Evolutionary conservation across 2,888 invertebrate genomes (phyloP).

Genomic region (Lithophane semibrunnea): DNA sequence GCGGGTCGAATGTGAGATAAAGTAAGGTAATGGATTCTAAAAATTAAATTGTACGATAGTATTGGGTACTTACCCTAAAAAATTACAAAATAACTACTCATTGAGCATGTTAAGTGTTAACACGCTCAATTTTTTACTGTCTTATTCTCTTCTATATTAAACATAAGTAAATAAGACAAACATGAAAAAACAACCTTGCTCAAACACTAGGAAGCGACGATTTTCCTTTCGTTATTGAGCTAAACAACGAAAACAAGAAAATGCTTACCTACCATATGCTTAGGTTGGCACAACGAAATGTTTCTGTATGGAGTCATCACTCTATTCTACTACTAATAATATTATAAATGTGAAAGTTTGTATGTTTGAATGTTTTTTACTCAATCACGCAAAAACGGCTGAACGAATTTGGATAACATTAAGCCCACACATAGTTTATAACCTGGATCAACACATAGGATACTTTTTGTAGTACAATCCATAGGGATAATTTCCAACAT

Average conservation of each 20-base stretch:
- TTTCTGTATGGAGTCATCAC: background rate
- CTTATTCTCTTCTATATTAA: background rate
- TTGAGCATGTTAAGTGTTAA: background rate
- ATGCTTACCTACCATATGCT: conserved; percentile 11
- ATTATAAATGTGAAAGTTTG: too few relatives aligned
- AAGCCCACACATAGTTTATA: too few relatives aligned
- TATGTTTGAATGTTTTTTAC: too few relatives aligned
- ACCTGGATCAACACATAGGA: too few relatives aligned
- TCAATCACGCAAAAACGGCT: too few relatives aligned
- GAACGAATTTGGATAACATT: too few relatives aligned
- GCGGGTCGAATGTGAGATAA: conserved; percentile 25
- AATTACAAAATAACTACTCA: too few relatives aligned
- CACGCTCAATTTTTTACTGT: background rate
- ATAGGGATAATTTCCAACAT: too few relatives aligned
- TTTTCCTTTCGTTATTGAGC: background rate
- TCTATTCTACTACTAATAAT: background rate
- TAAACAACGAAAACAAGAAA: conserved; percentile 25
- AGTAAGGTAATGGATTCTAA: conserved; percentile 8
- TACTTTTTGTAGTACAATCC: too few relatives aligned
- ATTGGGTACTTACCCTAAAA: background rate
- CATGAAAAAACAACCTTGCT: background rate
- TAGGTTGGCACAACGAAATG: conserved; percentile 9
- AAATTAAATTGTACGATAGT: conserved; percentile 24
- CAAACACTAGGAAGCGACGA: conserved; percentile 2
- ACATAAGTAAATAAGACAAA: conserved; percentile 19